Conservation (phyloP, 2,888 invertebrate genomes). For the Synanthedon formicaeformis region DNA sequence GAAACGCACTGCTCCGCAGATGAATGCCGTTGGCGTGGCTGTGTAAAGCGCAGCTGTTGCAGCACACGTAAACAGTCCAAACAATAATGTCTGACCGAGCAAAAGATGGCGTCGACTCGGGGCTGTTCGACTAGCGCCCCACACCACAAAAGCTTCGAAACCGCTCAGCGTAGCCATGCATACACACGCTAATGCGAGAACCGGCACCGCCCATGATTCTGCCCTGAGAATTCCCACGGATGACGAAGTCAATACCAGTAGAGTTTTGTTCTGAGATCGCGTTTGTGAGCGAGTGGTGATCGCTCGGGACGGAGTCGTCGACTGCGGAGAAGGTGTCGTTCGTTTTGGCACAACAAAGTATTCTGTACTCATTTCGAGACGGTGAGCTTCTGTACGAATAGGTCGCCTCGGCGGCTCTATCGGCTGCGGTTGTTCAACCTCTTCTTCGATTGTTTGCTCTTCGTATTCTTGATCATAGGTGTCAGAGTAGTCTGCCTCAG, state of each 20-base stretch:
- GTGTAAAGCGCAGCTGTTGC: conserved; percentile 83
- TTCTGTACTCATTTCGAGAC: conserved; percentile 86
- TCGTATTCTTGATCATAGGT: conserved; percentile 46
- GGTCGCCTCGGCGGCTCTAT: conserved; percentile 43
- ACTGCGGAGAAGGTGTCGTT: conserved; percentile 29
- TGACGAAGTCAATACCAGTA: conserved; percentile 14
- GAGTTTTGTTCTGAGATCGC: conserved; percentile 5
- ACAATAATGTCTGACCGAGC: conserved; percentile 86
- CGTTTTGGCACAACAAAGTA: conserved; percentile 81
- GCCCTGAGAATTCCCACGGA: conserved; percentile 67
- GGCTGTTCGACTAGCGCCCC: conserved; percentile 81
- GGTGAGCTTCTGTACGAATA: conserved; percentile 59
- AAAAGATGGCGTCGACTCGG: conserved; percentile 88
- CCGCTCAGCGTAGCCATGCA: conserved; percentile 87
- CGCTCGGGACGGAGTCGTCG: conserved; percentile 31
- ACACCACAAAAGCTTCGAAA: conserved; percentile 91
- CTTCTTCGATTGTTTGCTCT: conserved; percentile 31
- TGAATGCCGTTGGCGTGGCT: conserved; percentile 81
- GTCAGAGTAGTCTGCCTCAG: conserved; percentile 43
- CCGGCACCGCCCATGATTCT: conserved; percentile 92
- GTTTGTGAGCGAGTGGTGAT: conserved; percentile 6
- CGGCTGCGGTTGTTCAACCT: conserved; percentile 25
- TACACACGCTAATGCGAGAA: conserved; percentile 85
- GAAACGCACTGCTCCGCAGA: conserved; percentile 85
- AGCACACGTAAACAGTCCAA: conserved; percentile 86